Evolutionary conservation across 2,113 vertebrate species (phyloP), one percentile per base, ranked within the genome.

Genomic region (Cyphomyrus plagiostoma): DNA sequence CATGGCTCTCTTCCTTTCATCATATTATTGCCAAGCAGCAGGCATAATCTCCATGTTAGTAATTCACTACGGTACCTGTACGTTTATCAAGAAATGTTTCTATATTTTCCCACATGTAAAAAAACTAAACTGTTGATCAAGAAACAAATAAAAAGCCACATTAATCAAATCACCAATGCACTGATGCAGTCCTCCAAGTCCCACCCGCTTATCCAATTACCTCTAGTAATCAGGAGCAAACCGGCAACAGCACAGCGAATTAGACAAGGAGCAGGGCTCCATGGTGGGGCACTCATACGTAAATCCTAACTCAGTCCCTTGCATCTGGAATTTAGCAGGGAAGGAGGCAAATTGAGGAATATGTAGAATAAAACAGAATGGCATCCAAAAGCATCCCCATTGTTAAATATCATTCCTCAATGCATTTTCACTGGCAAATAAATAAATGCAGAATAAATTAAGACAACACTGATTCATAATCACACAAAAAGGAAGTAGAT

Each of bases 1-100:
- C 56, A 70, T 15, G 48, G 45, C 45, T 17, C 23, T 77, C 30
- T 77, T 35, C 30, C 10, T 82, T 39, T 52, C 49, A 80, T 56
- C 88, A 56, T 52, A 26, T 19, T 56, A 45, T 30, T 58, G 35
- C 77, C 50, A n/a, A 49, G 11, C 86, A 89, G 62, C 86, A 89
- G 49, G 90, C 88, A 88, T 85, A 91, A 89, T 91, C 91, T 85
- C 80, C 89, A 84, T 91, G 91, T 91, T 90, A 94, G 92, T 95
- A 91, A 94, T 91, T 93, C 90, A 94, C 91, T n/a, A n/a, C 8
- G 1, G 39, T 48, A 4, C 86, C 17, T 23, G 11, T 46, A 70
- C 7, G 17, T 56, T 53, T 45, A 26, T 45, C 2, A 30, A 83
- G n/a, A 45, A 46, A 30, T 23, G 9, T 77, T 50, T 30, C 17